Percentiles rank a stretch among this genome's conserved stretches.
Conservation (phyloP, 53 echinoderm and acorn worm species). For the Echinarachnius parma region DNA sequence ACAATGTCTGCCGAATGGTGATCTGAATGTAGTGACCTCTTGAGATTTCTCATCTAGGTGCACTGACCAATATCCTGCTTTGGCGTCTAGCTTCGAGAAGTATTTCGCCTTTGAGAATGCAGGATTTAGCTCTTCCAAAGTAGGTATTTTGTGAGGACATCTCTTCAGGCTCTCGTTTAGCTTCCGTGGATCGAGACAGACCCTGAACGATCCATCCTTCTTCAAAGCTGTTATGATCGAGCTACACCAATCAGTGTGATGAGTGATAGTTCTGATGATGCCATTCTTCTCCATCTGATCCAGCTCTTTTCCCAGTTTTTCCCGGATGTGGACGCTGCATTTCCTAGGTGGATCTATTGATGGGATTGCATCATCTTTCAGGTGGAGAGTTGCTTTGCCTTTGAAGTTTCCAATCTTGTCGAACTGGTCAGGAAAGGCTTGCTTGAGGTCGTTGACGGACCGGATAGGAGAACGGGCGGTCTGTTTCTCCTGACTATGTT, state of each 20-base stretch:
- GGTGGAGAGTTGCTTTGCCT: constrained; percentile 33
- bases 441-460: no score
- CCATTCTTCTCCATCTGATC: constrained; percentile 39
- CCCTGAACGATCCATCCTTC: constrained; percentile 38
- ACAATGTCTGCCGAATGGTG: no score
- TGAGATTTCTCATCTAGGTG: no score
- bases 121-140: no score
- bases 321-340: constrained; percentile 46
- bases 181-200: constrained; percentile 45
- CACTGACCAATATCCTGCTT: no score
- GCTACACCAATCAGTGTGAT: constrained; percentile 64
- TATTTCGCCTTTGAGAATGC: no score
- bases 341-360: constrained; percentile 33
- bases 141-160: no score
- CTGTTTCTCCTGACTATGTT: background rate
- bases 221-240: constrained; percentile 46
- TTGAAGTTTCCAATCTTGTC: constrained; percentile 60
- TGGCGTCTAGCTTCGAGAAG: no score
- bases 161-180: constrained; percentile 37
- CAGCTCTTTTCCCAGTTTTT: constrained; percentile 48
- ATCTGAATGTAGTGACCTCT: no score
- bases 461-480: no score
- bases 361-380: constrained; percentile 52
- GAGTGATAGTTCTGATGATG: constrained; percentile 43
- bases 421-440: constrained; percentile 58